Conservation (phyloP, 2,888 invertebrate genomes). For the Drosophila macrospina region DNA sequence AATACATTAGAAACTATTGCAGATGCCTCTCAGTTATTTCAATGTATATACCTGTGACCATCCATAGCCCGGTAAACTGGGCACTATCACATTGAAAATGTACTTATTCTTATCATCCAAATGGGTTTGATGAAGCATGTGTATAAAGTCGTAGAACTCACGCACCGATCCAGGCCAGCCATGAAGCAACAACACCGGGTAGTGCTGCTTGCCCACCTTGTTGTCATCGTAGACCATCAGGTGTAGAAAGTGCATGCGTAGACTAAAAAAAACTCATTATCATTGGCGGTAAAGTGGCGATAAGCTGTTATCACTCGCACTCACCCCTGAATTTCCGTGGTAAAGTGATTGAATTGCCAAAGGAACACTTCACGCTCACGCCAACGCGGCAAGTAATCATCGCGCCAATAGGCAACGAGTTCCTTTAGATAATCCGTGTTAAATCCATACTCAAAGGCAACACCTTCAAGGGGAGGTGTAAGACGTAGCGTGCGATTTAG, state of each 20-base stretch:
- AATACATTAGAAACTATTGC: not conserved
- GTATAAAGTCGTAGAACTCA: slow-evolving; percentile 93
- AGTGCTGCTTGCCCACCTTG: slow-evolving; percentile 82
- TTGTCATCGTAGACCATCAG: slow-evolving; percentile 86
- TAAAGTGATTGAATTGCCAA: slow-evolving; percentile 91
- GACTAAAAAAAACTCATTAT: slow-evolving; percentile 61
- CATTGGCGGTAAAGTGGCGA: slow-evolving; percentile 16
- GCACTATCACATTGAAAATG: slow-evolving; percentile 88
- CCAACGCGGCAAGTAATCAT: slow-evolving; percentile 90
- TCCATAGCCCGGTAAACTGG: slow-evolving; percentile 86
- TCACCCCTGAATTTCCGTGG: slow-evolving; percentile 90
- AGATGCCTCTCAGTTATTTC: not conserved
- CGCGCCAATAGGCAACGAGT: slow-evolving; percentile 92
- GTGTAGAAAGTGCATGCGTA: slow-evolving; percentile 89
- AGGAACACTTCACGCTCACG: slow-evolving; percentile 88
- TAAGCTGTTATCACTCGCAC: slow-evolving; percentile 53
- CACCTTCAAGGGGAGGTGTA: slow-evolving; percentile 88
- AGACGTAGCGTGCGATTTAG: slow-evolving; percentile 86
- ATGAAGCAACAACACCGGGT: slow-evolving; percentile 88
- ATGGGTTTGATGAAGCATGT: slow-evolving; percentile 87
- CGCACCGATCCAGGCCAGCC: slow-evolving; percentile 96
- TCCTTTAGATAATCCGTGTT: slow-evolving; percentile 89
- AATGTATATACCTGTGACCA: slow-evolving; percentile 83
- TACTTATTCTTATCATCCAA: slow-evolving; percentile 86
- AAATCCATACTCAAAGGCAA: slow-evolving; percentile 92